Evolutionary conservation across 2,888 invertebrate species (phyloP).

Genomic region (Ornithoptera alexandrae): DNA sequence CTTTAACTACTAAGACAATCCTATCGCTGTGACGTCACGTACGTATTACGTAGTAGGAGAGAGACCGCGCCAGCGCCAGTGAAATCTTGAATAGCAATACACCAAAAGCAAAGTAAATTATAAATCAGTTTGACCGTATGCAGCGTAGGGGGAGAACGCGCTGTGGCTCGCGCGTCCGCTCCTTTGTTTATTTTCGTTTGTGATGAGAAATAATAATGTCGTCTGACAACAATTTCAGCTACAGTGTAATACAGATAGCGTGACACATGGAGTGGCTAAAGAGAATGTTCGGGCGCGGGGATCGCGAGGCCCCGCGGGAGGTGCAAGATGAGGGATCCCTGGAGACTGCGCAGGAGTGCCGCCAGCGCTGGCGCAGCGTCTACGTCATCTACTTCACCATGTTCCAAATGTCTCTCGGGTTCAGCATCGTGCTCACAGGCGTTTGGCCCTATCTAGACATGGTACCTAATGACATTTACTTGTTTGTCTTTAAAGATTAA

Average conservation of each 20-base stretch:
- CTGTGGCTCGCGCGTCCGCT: slow-evolving; percentile 25
- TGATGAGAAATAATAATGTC: slow-evolving; percentile 28
- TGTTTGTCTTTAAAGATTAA: slow-evolving; percentile 2
- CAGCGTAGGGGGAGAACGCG: slow-evolving; percentile 4
- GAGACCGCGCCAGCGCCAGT: slow-evolving; percentile 37
- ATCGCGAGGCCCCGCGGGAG: slow-evolving; percentile 33
- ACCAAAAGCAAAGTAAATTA: slow-evolving; percentile 1
- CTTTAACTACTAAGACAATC: no score
- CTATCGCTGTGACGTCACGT: slow-evolving; percentile 22
- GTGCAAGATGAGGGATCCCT: slow-evolving; percentile 52
- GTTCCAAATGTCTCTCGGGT: slow-evolving; percentile 93
- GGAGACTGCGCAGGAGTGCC: slow-evolving; percentile 84
- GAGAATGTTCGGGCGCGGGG: slow-evolving; percentile 40
- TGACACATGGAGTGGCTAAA: slow-evolving; percentile 57
- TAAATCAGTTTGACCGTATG: slow-evolving; percentile 19
- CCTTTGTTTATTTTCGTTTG: slow-evolving; percentile 38
- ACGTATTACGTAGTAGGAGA: slow-evolving; percentile 32
- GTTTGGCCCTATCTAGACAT: slow-evolving; percentile 93
- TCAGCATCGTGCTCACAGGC: slow-evolving; percentile 92
- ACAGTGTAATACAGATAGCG: slow-evolving; percentile 13
- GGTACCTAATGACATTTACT: slow-evolving; percentile 69
- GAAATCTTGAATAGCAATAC: slow-evolving; percentile 34
- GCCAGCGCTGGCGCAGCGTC: slow-evolving; percentile 88
- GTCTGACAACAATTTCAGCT: slow-evolving; percentile 18
- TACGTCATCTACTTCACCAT: slow-evolving; percentile 92